Base-by-base conservation (phyloP, 2,888 invertebrate species). In the Brachypterus glaber region DNA sequence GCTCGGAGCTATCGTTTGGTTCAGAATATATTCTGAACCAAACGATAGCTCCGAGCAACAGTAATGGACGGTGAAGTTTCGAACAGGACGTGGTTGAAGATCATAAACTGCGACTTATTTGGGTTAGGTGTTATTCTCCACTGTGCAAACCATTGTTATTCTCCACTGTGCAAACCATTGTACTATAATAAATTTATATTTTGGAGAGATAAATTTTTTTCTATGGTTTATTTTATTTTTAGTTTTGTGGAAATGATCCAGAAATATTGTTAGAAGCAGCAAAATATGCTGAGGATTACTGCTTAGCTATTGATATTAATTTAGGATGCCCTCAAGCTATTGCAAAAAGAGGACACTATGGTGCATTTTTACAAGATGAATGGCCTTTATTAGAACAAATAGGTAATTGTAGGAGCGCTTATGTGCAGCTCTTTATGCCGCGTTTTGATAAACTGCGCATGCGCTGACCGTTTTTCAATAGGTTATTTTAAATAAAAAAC, bases 201-300 rank as follows among this genome's bases (percentile, higher is more conserved):
- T 27, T 11, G 12, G 5, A 9, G 4, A 11, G 7, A 4, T 11
- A 27, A 27, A 5, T 11, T 27, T 9, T 9, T 11, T 11, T 11
- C 12, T 11, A 11, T 9, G 7, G 4, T 27, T 27, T 11, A 27
- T 11, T 27, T 27, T 27, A 9, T 11, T 11, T 62, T 37, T 66
- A 96, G 89, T 98, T 98, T 69, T 98, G 97, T 68, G 95, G 95
- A 3, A 97, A 98, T 66, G 88, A 96, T 64, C 83, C 96, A 9
- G 77, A 86, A 44, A 77, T 75, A 17, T 73, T 98, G 61, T 69
- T 92, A 41, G 78, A 86, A 60, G 97, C 98, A 18, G 90, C 90
- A 2, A 70, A 82, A 48, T 64, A 91, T 29, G 95, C 89, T 4
- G 85, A 91, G 64, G 76, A 79, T 33, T 69, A 79, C 54, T 97